Conservation (phyloP, 2,113 vertebrate species). For the Cacatua alba region DNA sequence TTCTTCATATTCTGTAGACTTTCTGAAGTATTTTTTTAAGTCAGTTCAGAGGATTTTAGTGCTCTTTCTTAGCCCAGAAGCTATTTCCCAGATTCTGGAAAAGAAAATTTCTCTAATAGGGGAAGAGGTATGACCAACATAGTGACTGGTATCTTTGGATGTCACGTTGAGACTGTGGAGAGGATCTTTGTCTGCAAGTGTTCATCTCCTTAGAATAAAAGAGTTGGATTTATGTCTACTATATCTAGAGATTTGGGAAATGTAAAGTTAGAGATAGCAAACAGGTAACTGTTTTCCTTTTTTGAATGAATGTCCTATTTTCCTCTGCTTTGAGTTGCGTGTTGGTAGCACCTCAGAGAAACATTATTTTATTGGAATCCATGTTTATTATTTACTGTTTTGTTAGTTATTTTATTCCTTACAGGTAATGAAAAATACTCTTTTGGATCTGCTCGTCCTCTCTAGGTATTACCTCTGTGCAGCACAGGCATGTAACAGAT, state of each 20-base stretch:
- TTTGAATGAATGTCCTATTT: not conserved
- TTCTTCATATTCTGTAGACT: not conserved
- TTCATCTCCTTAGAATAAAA: not conserved
- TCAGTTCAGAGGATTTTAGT: not conserved
- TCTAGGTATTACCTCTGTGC: not conserved
- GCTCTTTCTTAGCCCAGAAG: not conserved
- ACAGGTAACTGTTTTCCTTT: not conserved
- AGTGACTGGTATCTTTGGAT: not conserved
- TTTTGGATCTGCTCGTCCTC: not conserved
- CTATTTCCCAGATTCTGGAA: not conserved
- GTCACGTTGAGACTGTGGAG: not conserved
- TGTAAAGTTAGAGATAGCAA: not conserved
- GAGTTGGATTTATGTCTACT: not conserved
- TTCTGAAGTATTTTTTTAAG: not conserved
- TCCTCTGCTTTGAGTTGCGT: not conserved
- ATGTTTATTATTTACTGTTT: not conserved
- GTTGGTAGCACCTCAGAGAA: not conserved
- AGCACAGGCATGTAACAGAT: not conserved
- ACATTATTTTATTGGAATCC: not conserved
- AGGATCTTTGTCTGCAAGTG: not conserved
- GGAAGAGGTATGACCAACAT: not conserved
- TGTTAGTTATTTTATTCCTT: not conserved
- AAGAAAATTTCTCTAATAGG: not conserved
- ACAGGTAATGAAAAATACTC: not conserved
- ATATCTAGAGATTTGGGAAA: not conserved